Conservation (phyloP, 1,140 invertebrate genomes). For the Orussus abietinus region DNA sequence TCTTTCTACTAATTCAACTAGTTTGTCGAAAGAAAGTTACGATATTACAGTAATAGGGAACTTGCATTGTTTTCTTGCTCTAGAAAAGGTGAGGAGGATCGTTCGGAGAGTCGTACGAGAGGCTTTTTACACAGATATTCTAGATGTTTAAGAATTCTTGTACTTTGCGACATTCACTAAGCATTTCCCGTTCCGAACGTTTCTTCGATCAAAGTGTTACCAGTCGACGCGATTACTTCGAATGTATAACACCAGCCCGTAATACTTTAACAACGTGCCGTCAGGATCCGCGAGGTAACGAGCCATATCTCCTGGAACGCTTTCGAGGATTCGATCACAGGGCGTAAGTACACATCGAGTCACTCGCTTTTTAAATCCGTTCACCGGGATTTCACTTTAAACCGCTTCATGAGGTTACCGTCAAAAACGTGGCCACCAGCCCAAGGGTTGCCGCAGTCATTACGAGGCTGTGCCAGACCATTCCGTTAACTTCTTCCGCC, state of each 20-base stretch:
- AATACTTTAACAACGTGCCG: too few species aligned
- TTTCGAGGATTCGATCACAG: slow-evolving; percentile 33
- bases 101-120: too few species aligned
- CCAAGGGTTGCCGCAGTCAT: slow-evolving; percentile 59
- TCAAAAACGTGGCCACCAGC: slow-evolving; percentile 53
- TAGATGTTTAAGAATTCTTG: too few species aligned
- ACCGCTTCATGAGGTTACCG: slow-evolving; percentile 43
- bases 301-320: too few species aligned
- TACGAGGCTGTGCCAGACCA: slow-evolving; percentile 57
- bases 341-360: slow-evolving; percentile 43
- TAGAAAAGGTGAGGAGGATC: slow-evolving; percentile 21
- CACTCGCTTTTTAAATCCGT: slow-evolving; percentile 16
- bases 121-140: too few species aligned
- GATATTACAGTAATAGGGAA: slow-evolving; percentile 43
- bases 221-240: too few species aligned
- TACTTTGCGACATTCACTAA: too few species aligned
- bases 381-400: slow-evolving; percentile 11
- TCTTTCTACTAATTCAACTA: slow-evolving; percentile 41
- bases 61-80: slow-evolving; percentile 30
- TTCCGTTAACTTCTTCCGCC: slow-evolving; percentile 56
- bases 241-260: too few species aligned
- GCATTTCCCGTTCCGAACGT: too few species aligned
- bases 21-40: slow-evolving; percentile 28
- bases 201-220: too few species aligned
- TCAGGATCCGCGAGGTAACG: too few species aligned